These are phyloP conservation scores for Ooceraea biroi DNA, from an alignment of 1,140 invertebrate genomes.

Conservation along the genomic window DNA sequence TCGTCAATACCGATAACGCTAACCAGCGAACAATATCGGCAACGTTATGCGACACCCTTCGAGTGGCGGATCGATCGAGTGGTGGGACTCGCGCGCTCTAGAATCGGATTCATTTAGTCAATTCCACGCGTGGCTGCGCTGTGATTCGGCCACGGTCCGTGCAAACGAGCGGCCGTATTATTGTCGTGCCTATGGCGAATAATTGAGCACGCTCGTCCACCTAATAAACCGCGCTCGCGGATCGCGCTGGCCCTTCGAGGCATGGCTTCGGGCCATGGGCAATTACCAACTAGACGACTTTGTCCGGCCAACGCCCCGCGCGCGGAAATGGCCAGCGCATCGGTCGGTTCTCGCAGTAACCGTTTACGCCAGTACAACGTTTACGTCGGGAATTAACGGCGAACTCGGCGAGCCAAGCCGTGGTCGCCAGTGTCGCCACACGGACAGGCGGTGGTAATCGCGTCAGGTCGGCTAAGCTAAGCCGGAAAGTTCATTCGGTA, in stretches of 20 bases:
- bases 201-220: constrained; percentile 73
- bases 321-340: constrained; percentile 33
- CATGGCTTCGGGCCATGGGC: constrained; percentile 45
- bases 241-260: constrained; percentile 68
- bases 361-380: constrained; percentile 60
- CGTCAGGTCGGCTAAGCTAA: constrained; percentile 11
- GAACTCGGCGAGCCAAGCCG: constrained; percentile 52
- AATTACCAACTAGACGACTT: constrained; percentile 52
- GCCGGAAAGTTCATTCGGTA: constrained; percentile 44
- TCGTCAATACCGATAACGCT: constrained; percentile 39
- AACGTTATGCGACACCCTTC: constrained; percentile 19
- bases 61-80: constrained; percentile 59
- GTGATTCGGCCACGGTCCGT: constrained; percentile 33
- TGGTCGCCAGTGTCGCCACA: no score
- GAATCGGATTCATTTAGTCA: constrained; percentile 70
- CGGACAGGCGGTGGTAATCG: constrained; percentile 53
- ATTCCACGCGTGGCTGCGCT: constrained; percentile 47
- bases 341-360: constrained; percentile 50
- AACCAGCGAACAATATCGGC: constrained; percentile 56
- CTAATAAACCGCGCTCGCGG: constrained; percentile 73
- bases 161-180: constrained; percentile 73
- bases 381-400: constrained; percentile 69
- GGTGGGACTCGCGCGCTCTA: not conserved
- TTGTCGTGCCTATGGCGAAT: constrained; percentile 73
- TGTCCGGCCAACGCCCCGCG: not conserved